Evolutionary conservation across 2,113 vertebrate genomes (phyloP).

Genomic region (Daubentonia madagascariensis): DNA sequence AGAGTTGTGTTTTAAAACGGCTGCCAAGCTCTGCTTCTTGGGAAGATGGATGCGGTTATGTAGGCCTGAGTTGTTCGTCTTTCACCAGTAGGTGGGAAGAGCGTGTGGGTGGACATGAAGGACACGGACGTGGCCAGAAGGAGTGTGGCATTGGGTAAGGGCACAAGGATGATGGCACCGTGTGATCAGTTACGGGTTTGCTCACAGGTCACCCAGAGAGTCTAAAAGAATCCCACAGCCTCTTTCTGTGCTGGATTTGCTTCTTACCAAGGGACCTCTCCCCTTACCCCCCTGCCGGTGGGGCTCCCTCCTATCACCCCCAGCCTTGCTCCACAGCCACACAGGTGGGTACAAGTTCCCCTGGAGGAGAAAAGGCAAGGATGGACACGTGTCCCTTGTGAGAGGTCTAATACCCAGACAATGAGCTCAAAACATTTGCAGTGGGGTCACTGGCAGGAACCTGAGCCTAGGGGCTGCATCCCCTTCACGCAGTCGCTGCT

Average conservation of each 20-base stretch:
- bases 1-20: slow-evolving; percentile 74
- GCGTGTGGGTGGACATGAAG: fast-evolving
- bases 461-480: background rate
- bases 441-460: background rate
- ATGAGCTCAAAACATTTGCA: background rate
- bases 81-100: background rate
- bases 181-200: background rate
- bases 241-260: slow-evolving; percentile 53
- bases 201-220: background rate
- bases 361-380: background rate
- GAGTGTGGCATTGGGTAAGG: background rate
- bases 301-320: background rate
- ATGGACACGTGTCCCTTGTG: background rate
- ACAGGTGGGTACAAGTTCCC: background rate
- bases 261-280: background rate
- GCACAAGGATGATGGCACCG: background rate
- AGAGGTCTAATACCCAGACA: background rate
- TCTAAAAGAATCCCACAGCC: background rate
- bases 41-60: background rate
- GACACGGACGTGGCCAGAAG: background rate
- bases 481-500: background rate
- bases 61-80: background rate
- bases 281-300: background rate
- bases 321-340: background rate
- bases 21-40: slow-evolving; percentile 70